These are phyloP conservation scores for Diplolepis rosae DNA, from an alignment of 2,888 invertebrate genomes.

Conservation along the genomic window DNA sequence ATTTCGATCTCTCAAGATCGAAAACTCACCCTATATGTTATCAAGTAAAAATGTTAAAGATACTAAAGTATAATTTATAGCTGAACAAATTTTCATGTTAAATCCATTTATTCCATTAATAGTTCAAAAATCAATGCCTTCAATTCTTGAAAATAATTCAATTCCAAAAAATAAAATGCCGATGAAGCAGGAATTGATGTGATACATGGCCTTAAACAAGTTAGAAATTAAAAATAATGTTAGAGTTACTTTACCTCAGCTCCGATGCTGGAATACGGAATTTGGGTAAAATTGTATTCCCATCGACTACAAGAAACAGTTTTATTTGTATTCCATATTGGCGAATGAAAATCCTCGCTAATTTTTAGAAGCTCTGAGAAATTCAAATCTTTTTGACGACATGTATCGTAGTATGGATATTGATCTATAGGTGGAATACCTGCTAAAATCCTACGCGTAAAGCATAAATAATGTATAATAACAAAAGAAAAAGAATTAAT, in stretches of 20 bases:
- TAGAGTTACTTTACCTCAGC: slow-evolving; percentile 74
- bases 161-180: too few species aligned
- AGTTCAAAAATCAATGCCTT: background rate
- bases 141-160: background rate
- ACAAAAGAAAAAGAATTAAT: background rate
- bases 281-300: slow-evolving; percentile 76
- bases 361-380: slow-evolving; percentile 63
- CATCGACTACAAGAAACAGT: slow-evolving; percentile 71
- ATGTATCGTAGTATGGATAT: slow-evolving; percentile 70
- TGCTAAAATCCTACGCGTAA: slow-evolving; percentile 67
- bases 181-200: too few species aligned
- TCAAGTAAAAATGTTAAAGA: background rate
- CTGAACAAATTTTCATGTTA: background rate
- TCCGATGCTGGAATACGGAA: slow-evolving; percentile 76
- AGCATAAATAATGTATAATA: background rate
- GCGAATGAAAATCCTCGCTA: slow-evolving; percentile 38
- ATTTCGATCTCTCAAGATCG: too few species aligned
- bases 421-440: slow-evolving; percentile 64
- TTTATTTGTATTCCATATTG: slow-evolving; percentile 51
- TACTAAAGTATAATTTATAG: background rate
- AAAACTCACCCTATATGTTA: too few species aligned
- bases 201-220: too few species aligned
- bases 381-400: slow-evolving; percentile 72
- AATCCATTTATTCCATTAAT: background rate
- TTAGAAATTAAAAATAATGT: background rate